Base-by-base conservation (phyloP, 2,113 vertebrate species). In the Tricholaema leucomelas region DNA sequence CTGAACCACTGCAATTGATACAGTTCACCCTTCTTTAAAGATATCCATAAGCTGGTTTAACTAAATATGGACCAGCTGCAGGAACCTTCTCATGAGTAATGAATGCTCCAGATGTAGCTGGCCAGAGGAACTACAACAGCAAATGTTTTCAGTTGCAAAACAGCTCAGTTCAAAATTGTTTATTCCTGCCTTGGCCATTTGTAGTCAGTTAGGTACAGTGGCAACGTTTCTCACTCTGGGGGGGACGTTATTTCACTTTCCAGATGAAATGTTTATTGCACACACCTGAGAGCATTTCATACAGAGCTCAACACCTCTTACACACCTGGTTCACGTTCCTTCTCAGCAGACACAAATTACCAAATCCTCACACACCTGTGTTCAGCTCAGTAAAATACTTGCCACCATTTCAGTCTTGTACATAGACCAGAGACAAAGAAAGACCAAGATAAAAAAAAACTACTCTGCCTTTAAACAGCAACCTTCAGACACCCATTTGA, bases 41-140 rank as follows among this genome's bases (percentile, higher is more conserved):
- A 48, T 75, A 91, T 63, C 78, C 63, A 35, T 60, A 60, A 71
- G 19, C 31, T 16, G 3, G 7, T 63, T 82, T 54, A 94, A 88
- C 71, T 60, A 81, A 83, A 87, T 6, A 21, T 27, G 80, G 17
- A 85, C 94, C 81, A 85, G 87, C 33, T 30, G 75, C 74, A 94
- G 92, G 65, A 86, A 91, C 74, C 78, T 77, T 21, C n/a, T 70
- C 46, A 60, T 20, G 60, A 87, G 30, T 71, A 97, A 93, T 56
- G 66, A 90, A 95, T 70, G 42, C 81, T 81, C 55, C 90, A 94
- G 77, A 63, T 73, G 63, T 56, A 87, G 38, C 77, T 27, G 73
- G 85, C 74, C 91, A 67, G 55, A 33, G 31, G 36, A 72, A 31
- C 78, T 8, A 56, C 50, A 60, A 52, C 13, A 27, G 14, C 66